Evolutionary conservation across 2,888 invertebrate species (phyloP).

Genomic region (Alviniconcha strummeri): DNA sequence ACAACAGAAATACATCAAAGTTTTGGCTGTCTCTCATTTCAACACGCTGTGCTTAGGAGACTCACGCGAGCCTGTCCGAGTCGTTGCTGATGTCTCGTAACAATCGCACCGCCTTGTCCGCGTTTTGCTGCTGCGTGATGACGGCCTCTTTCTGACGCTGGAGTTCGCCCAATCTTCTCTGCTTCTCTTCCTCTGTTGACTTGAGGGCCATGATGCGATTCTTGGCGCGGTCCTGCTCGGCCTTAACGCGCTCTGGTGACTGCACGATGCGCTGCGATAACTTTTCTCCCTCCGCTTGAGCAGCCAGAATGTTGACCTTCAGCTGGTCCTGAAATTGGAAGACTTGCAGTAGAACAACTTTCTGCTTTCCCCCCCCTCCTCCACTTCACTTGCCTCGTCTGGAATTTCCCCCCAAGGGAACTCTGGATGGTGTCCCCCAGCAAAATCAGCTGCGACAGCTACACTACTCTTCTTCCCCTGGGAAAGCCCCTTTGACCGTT

Average conservation of each 20-base stretch:
- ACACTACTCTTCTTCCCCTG: too few species aligned
- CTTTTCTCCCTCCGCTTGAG: constrained; percentile 54
- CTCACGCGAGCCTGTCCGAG: constrained; percentile 45
- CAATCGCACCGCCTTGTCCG: constrained; percentile 52
- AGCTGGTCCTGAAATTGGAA: constrained; percentile 53
- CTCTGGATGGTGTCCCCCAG: too few species aligned
- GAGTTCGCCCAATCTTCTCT: constrained; percentile 47
- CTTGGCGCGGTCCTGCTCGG: constrained; percentile 55
- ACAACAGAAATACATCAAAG: too few species aligned
- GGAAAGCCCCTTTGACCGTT: too few species aligned
- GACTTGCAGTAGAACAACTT: not conserved
- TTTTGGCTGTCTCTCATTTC: too few species aligned
- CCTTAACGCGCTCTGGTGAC: constrained; percentile 62
- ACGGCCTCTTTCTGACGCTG: constrained; percentile 44
- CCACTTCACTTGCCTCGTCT: too few species aligned
- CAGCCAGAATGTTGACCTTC: constrained; percentile 47
- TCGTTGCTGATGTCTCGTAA: constrained; percentile 50
- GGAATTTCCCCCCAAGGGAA: too few species aligned
- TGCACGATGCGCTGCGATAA: constrained; percentile 64
- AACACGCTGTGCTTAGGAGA: too few species aligned
- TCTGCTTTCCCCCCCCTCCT: not conserved
- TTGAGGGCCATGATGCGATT: constrained; percentile 49
- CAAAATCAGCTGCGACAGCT: too few species aligned
- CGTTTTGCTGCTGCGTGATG: constrained; percentile 38
- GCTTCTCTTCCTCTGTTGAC: constrained; percentile 46